Percentiles rank a stretch among this genome's conserved stretches.
phyloP scores from a whole-genome alignment of 1,140 invertebrate species.

The Atta cephalotes region DNA sequence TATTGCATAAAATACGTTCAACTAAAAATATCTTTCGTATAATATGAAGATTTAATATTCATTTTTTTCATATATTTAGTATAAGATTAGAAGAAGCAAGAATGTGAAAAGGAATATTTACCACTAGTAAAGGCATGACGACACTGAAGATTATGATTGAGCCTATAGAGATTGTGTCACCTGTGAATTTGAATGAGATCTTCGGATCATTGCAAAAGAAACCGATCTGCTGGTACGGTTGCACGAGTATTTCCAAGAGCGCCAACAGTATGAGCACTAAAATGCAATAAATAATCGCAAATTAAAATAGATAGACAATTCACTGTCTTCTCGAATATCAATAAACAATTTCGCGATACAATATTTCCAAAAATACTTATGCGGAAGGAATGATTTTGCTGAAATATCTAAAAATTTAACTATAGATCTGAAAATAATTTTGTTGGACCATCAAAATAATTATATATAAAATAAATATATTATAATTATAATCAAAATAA shows the following conservation, averaged over 20 bases:
- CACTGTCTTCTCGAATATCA: background rate
- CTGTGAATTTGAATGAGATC: constrained; percentile 87
- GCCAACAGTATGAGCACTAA: constrained; percentile 83
- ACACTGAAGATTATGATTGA: constrained; percentile 55
- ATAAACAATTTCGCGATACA: background rate
- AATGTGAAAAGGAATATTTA: constrained; percentile 60
- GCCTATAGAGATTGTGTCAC: constrained; percentile 87
- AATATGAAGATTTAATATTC: background rate
- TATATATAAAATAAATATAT: no score
- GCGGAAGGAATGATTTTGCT: no score
- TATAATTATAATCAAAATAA: no score
- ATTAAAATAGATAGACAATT: background rate
- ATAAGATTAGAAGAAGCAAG: background rate
- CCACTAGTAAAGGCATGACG: constrained; percentile 69
- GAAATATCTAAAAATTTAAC: no score
- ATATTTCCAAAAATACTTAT: background rate
- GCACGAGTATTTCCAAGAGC: constrained; percentile 83
- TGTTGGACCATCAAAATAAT: no score
- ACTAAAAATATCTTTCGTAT: background rate
- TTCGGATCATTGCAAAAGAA: constrained; percentile 89
- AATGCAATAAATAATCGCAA: constrained; percentile 47
- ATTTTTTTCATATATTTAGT: background rate
- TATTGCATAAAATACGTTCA: background rate
- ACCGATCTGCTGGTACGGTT: constrained; percentile 87
- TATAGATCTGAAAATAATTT: no score